Conservation (phyloP, 1,140 invertebrate genomes). For the Sycophaga agraensis region DNA sequence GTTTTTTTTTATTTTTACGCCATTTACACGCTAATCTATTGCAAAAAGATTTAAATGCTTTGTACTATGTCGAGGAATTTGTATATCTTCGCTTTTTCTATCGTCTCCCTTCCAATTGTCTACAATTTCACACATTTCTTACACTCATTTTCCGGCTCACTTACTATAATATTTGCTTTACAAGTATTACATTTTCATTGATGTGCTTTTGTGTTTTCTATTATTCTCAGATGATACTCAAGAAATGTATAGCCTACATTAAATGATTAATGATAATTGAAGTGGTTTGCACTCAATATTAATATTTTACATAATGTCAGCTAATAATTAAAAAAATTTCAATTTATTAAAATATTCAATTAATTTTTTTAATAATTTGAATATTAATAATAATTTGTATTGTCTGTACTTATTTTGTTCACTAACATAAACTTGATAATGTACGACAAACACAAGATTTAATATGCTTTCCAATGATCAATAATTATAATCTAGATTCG, state of each 20-base stretch:
- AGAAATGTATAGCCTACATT: not conserved
- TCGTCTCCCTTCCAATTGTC: slow-evolving; percentile 29
- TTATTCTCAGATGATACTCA: no score
- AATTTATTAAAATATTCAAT: no score
- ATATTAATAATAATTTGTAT: no score
- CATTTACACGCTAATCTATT: slow-evolving; percentile 47
- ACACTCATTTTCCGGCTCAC: slow-evolving; percentile 31
- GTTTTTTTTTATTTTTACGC: slow-evolving; percentile 31
- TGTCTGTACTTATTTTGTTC: no score
- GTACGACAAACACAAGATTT: no score
- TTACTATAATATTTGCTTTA: slow-evolving; percentile 24
- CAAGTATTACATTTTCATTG: slow-evolving; percentile 20
- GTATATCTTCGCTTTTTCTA: slow-evolving; percentile 45
- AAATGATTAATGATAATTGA: not conserved
- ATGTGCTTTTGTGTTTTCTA: slow-evolving; percentile 19
- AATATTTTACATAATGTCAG: no score
- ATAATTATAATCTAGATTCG: no score
- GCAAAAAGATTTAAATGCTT: slow-evolving; percentile 51
- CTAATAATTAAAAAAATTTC: no score
- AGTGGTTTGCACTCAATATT: no score
- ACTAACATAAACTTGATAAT: no score
- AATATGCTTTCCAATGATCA: no score
- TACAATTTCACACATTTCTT: slow-evolving; percentile 22
- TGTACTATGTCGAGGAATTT: slow-evolving; percentile 58
- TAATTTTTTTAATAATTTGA: no score